Conservation (phyloP, 2,888 invertebrate species). For the Leptogaster cylindrica region DNA sequence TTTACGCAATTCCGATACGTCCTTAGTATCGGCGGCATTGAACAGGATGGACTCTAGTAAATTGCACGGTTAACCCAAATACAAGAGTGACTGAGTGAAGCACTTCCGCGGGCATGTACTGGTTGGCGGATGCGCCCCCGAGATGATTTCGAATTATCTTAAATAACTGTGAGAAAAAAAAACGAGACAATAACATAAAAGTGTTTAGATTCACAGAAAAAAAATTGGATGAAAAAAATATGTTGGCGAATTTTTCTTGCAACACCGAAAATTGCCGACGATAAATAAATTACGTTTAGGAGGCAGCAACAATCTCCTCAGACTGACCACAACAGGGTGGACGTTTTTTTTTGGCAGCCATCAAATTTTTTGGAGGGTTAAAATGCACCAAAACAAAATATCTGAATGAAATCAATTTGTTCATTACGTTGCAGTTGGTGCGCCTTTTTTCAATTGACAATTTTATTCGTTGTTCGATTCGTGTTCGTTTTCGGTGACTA, state of each 20-base stretch:
- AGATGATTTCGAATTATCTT: constrained; percentile 5
- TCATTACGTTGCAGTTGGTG: too few species aligned
- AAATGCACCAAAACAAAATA: too few species aligned
- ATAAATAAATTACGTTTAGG: background rate
- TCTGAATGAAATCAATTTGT: too few species aligned
- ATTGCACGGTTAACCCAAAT: constrained; percentile 25
- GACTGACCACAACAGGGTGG: background rate
- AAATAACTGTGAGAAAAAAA: background rate
- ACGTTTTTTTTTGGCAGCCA: background rate
- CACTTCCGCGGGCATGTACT: background rate
- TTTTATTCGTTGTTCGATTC: too few species aligned
- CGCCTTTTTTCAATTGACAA: too few species aligned
- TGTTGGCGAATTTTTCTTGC: too few species aligned
- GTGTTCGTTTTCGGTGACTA: too few species aligned
- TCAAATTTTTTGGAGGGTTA: too few species aligned
- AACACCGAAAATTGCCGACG: too few species aligned
- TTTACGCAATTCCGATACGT: constrained; percentile 33
- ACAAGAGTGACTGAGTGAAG: background rate
- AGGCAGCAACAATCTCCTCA: background rate
- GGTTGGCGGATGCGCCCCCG: background rate
- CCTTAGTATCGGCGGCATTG: constrained; percentile 14
- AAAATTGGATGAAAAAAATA: too few species aligned
- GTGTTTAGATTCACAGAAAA: too few species aligned
- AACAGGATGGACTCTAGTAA: constrained; percentile 27
- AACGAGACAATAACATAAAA: too few species aligned